These are phyloP conservation scores for Emys orbicularis DNA, from an alignment of 2,797 vertebrate genomes.

Conservation along the genomic window DNA sequence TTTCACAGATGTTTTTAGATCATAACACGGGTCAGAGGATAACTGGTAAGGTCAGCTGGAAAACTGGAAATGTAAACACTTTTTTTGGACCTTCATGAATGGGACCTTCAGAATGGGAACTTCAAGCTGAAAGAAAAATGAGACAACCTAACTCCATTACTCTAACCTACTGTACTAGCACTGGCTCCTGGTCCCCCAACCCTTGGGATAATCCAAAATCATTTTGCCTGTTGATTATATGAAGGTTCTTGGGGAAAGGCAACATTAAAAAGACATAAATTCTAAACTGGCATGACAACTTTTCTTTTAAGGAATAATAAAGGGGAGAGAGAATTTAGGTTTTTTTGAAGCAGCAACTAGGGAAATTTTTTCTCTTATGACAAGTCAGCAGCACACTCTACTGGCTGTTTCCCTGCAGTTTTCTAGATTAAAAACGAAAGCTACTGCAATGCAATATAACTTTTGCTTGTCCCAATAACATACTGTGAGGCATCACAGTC, in stretches of 20 bases:
- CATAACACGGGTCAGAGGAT: conserved; percentile 78
- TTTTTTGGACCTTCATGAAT: conserved; percentile 76
- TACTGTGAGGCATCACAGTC: background rate
- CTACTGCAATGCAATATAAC: background rate
- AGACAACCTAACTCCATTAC: conserved; percentile 66
- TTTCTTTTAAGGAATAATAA: conserved; percentile 25
- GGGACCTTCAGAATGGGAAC: conserved; percentile 76
- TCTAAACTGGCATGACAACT: background rate
- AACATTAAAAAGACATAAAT: background rate
- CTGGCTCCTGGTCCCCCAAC: conserved; percentile 19
- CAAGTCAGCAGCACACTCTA: conserved; percentile 79
- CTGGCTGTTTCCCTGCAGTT: conserved; percentile 66
- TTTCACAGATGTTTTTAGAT: conserved; percentile 74
- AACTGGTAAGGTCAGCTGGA: conserved; percentile 78
- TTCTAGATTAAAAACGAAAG: background rate
- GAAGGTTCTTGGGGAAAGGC: conserved; percentile 3
- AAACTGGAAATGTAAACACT: conserved; percentile 77
- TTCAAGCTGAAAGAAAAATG: conserved; percentile 71
- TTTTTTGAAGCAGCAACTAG: conserved; percentile 1
- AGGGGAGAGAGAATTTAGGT: conserved; percentile 8
- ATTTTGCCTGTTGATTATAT: conserved; percentile 6
- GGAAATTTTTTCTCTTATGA: background rate
- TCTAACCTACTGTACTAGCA: conserved; percentile 42
- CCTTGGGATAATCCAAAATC: background rate
- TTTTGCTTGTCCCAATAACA: background rate